Conservation (phyloP, 1,140 invertebrate species). For the Apis mellifera region DNA sequence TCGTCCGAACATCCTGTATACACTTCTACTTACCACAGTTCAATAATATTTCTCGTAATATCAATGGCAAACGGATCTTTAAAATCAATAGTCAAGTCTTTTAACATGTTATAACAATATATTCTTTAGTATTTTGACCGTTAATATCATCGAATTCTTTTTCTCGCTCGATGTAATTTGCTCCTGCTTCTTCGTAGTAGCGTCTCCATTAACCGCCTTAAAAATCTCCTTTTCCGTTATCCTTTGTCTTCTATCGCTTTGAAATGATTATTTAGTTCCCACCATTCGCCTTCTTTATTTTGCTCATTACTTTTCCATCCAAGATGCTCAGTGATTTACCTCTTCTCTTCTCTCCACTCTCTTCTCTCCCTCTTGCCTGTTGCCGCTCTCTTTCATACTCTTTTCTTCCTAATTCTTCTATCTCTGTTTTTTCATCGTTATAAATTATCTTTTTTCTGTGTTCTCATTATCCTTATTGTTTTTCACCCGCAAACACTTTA, state of each 20-base stretch:
- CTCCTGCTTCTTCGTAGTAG: conserved; percentile 37
- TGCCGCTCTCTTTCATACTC: not conserved
- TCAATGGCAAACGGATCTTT: conserved; percentile 13
- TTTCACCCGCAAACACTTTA: not conserved
- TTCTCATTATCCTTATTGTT: conserved; percentile 9
- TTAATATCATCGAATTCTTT: conserved; percentile 59
- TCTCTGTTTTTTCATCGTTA: not conserved
- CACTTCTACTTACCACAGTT: not conserved
- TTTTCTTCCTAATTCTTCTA: not conserved
- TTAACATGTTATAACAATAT: conserved; percentile 53
- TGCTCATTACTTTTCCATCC: conserved; percentile 60
- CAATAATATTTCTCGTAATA: not conserved
- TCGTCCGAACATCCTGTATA: no score
- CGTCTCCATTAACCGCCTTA: conserved; percentile 59
- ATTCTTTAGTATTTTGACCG: conserved; percentile 60
- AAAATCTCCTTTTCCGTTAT: conserved; percentile 65
- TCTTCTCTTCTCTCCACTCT: not conserved
- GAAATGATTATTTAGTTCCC: conserved; percentile 65
- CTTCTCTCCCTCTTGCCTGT: no score
- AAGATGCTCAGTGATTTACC: not conserved
- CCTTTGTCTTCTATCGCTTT: conserved; percentile 62
- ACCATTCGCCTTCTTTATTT: conserved; percentile 60
- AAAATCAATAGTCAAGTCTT: conserved; percentile 28
- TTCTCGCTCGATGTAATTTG: conserved; percentile 24
- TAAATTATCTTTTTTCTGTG: not conserved